phyloP scores from a whole-genome alignment of 37 sponge, comb jelly and placozoan genomes.

The Ianthella basta region DNA sequence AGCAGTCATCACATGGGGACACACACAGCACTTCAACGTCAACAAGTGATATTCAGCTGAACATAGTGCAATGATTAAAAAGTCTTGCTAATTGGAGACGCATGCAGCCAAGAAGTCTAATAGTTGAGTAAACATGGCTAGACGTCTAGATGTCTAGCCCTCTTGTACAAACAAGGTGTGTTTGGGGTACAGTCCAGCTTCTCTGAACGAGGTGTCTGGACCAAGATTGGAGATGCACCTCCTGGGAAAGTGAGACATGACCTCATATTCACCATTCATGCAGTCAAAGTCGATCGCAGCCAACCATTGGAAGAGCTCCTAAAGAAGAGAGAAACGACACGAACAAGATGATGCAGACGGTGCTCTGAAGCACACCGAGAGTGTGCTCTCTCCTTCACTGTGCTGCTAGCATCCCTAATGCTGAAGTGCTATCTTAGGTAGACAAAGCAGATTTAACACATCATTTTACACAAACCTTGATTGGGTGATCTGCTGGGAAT shows the following conservation, averaged over 20 bases:
- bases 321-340: constrained; percentile 21
- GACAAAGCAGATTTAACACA: no score
- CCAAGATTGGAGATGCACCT: constrained; percentile 47
- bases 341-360: background rate
- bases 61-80: no score
- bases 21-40: no score
- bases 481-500: constrained; percentile 53
- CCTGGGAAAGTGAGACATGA: constrained; percentile 77
- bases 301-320: constrained; percentile 61
- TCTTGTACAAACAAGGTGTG: constrained; percentile 74
- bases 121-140: no score
- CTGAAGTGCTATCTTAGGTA: no score
- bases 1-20: no score
- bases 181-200: constrained; percentile 70
- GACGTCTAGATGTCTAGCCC: background rate
- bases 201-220: constrained; percentile 44
- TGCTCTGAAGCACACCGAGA: background rate
- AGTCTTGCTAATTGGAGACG: no score
- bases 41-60: no score
- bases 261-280: constrained; percentile 54
- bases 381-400: no score
- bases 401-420: no score
- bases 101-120: no score
- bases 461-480: constrained; percentile 43
- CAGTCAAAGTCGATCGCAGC: constrained; percentile 21